Base-by-base conservation (phyloP, 2,888 invertebrate genomes). In the Dryomyza anilis region DNA sequence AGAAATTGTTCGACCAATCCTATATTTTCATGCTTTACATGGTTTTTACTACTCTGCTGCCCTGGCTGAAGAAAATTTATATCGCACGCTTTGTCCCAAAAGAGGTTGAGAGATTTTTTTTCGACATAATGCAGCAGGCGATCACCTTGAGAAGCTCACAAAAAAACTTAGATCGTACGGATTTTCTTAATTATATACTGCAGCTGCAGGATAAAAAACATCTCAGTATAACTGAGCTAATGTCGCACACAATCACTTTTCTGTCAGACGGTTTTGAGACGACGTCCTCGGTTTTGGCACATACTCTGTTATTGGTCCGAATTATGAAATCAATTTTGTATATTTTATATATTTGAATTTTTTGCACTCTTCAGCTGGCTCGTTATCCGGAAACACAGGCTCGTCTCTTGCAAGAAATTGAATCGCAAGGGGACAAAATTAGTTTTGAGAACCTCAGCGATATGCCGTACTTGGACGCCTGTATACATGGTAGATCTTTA, bases 91-190 rank as follows among this genome's bases (percentile, higher is more conserved):
- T 79, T 16, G 70, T 79, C 5, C 19, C 71, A 1, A 86, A 82
- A 0, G 88, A 87, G 2, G 96, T 96, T 76, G 94, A 75, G 30
- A 36, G 64, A 0, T 81, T 79, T 66, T 81, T 81, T 43, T 68
- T 57, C 1, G 69, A 73, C 10, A 61, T 81, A 2, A 75, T 79
- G 78, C 33, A 65, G 2, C 70, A 72, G 14, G 74, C 79, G 3
- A 65, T 81, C 19, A 62, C 71, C 10, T 52, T 79, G 63, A 71
- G 79, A 2, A 74, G 72, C 7, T 67, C 73, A 8, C 57, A 71
- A 5, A 58, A 66, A 1, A 67, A 67, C 23, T 59, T 62, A 3
- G 70, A 77, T 36, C 78, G 81, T 1, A 65, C 69, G 3, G 82
- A 82, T 67, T 80, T 78, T 55, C 68, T 82, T 27, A 78, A 79